A percentile compares a stretch with the other conserved stretches of the same genome.
These are phyloP conservation scores for Balearica regulorum DNA, from an alignment of 2,797 vertebrate genomes.

Conservation along the genomic window DNA sequence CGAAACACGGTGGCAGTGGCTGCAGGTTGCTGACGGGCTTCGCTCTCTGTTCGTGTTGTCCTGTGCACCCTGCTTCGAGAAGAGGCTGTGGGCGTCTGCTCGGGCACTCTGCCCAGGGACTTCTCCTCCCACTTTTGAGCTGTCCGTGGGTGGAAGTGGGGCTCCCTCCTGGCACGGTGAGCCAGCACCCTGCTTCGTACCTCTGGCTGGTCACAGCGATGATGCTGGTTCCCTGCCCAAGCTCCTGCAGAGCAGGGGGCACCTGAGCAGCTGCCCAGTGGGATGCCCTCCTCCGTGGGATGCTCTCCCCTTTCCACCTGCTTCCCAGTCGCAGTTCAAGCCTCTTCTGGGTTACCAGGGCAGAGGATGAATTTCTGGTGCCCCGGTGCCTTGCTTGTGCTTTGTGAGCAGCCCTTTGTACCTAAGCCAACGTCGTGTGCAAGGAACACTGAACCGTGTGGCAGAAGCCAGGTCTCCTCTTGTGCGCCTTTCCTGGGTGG, in stretches of 20 bases:
- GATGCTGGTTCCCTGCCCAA: not conserved
- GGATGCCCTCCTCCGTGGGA: not conserved
- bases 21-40: not conserved
- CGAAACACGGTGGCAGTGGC: rapidly evolving
- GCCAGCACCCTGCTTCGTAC: not conserved
- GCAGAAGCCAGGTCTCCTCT: not conserved
- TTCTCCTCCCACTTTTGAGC: rapidly evolving
- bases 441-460: not conserved
- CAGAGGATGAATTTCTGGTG: not conserved
- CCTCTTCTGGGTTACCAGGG: not conserved
- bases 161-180: not conserved
- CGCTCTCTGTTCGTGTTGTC: rapidly evolving
- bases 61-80: not conserved
- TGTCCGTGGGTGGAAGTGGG: not conserved
- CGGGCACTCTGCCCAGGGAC: rapidly evolving
- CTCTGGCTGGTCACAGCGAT: not conserved
- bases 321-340: not conserved
- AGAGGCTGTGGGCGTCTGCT: not conserved
- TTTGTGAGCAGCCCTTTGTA: not conserved
- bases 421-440: not conserved
- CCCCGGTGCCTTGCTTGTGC: rapidly evolving
- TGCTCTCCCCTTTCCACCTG: not conserved
- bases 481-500: not conserved
- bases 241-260: not conserved
- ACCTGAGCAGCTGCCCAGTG: not conserved